Evolutionary conservation across 2,113 vertebrate genomes (phyloP).

Genomic region (Malurus elegans): DNA sequence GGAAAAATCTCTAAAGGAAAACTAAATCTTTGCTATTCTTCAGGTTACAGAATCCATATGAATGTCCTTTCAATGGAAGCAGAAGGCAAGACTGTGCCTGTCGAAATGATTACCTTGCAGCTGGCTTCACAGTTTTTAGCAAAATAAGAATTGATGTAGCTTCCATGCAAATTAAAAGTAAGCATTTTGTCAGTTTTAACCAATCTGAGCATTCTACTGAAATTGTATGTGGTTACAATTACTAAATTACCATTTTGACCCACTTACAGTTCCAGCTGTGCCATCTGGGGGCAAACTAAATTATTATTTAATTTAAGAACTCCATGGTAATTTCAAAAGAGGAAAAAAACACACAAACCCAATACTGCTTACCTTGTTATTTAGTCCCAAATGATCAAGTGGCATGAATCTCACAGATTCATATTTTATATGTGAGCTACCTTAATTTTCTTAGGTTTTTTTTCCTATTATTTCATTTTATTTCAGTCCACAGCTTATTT

Average conservation of each 20-base stretch:
- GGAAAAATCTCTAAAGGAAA: neutral
- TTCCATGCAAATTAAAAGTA: slow-evolving; percentile 90
- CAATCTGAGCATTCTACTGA: neutral
- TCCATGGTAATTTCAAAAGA: neutral
- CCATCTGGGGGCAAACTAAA: neutral
- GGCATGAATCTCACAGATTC: neutral
- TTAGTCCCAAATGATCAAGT: neutral
- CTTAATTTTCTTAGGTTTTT: neutral
- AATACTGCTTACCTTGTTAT: neutral
- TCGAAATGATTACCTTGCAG: slow-evolving; percentile 86
- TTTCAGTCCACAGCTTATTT: neutral
- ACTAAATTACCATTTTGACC: neutral
- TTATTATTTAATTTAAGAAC: neutral
- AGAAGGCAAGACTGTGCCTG: slow-evolving; percentile 86
- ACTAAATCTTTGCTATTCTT: neutral
- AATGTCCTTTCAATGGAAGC: slow-evolving; percentile 93
- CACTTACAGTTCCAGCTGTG: neutral
- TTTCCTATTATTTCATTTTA: neutral
- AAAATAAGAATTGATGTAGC: slow-evolving; percentile 89
- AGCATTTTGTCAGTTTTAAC: slow-evolving; percentile 39
- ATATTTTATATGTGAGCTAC: neutral
- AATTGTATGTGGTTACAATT: neutral
- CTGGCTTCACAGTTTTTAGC: slow-evolving; percentile 88
- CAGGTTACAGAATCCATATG: slow-evolving; percentile 91
- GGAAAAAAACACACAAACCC: neutral